Conservation (phyloP, 2,113 vertebrate species). For the Cephalopholis sonnerati region DNA sequence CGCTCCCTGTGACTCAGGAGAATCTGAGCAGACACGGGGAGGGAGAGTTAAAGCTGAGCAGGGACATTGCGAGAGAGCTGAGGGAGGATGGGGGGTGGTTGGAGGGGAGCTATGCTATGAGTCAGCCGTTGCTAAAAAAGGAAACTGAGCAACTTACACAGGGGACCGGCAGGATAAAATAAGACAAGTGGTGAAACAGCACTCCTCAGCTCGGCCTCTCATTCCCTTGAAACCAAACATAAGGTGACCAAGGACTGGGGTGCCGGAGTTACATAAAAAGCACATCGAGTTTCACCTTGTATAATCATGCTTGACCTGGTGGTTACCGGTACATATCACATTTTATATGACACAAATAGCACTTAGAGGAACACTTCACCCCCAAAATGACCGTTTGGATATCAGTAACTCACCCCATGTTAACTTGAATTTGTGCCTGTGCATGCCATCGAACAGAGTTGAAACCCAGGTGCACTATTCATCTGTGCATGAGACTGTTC, state of each 20-base stretch:
- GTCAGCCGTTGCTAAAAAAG: constrained; percentile 82
- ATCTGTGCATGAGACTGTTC: too few relatives aligned
- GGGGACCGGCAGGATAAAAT: constrained; percentile 65
- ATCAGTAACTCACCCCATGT: too few relatives aligned
- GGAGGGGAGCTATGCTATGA: constrained; percentile 62
- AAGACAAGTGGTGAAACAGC: constrained; percentile 74
- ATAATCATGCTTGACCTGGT: constrained; percentile 2
- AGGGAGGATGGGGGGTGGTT: not conserved
- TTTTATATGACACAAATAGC: constrained; percentile 8
- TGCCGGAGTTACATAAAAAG: constrained; percentile 33
- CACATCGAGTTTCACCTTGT: constrained; percentile 40
- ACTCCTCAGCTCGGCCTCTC: constrained; percentile 47
- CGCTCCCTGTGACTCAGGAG: constrained; percentile 81
- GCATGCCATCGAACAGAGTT: too few relatives aligned
- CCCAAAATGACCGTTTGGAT: too few relatives aligned
- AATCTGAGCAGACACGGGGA: constrained; percentile 62
- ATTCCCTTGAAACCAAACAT: constrained; percentile 45
- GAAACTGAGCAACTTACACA: constrained; percentile 70
- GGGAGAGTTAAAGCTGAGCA: constrained; percentile 53
- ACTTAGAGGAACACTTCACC: not conserved
- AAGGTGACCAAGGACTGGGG: constrained; percentile 52
- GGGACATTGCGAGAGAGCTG: constrained; percentile 42
- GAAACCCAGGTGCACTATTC: too few relatives aligned
- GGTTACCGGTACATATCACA: not conserved
- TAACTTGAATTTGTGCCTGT: too few relatives aligned